Percentiles rank a stretch among this genome's conserved stretches.
These are phyloP conservation scores for Lasioglossum marginatum DNA, from an alignment of 2,888 invertebrate genomes.

Conservation along the genomic window DNA sequence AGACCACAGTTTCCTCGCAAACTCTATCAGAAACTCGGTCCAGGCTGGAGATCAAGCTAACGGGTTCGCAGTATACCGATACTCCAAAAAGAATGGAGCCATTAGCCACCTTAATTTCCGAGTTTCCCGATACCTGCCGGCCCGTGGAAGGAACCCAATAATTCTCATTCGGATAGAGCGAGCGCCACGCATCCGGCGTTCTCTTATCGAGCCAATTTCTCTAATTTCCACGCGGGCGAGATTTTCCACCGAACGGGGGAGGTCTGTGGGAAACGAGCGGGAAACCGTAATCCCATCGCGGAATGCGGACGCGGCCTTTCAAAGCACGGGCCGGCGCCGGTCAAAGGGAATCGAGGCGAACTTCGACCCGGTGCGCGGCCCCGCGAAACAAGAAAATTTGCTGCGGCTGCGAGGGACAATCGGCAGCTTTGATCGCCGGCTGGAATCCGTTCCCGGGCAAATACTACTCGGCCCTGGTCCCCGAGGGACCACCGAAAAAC, in stretches of 20 bases:
- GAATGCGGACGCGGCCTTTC: conserved; percentile 23
- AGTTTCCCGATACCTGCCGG: conserved; percentile 42
- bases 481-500: conserved; percentile 14
- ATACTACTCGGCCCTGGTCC: not conserved
- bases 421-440: conserved; percentile 54
- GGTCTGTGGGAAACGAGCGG: not conserved
- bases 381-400: conserved; percentile 36
- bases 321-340: conserved; percentile 2
- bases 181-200: conserved; percentile 14
- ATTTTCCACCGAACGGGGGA: not conserved
- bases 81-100: not conserved
- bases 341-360: conserved; percentile 27
- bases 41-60: not conserved
- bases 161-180: conserved; percentile 26
- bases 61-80: not conserved
- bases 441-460: conserved; percentile 32
- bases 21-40: not conserved
- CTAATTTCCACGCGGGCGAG: conserved; percentile 20
- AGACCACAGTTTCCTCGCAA: not conserved
- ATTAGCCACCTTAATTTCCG: conserved; percentile 47
- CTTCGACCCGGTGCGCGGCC: conserved; percentile 13
- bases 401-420: conserved; percentile 11
- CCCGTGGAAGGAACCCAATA: conserved; percentile 28
- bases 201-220: conserved; percentile 35
- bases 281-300: conserved; percentile 25